Evolutionary conservation across 2,797 vertebrate genomes (phyloP).

Genomic region (Chromobotia macracanthus): DNA sequence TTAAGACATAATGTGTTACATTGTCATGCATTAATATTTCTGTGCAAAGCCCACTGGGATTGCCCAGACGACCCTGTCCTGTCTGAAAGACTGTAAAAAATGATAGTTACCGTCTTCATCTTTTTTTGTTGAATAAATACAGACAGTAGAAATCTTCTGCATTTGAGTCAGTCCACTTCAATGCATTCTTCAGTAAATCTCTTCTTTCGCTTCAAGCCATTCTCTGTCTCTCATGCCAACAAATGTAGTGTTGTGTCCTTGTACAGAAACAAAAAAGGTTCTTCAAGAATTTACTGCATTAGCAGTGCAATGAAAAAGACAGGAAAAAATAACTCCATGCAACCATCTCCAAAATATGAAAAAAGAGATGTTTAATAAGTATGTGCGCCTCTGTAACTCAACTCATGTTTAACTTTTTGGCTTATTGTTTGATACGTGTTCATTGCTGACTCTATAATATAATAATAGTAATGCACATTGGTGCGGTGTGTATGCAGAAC

Average conservation of each 20-base stretch:
- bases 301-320: constrained; percentile 32
- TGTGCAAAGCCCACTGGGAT: constrained; percentile 24
- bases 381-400: constrained; percentile 30
- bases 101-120: constrained; percentile 92
- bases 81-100: constrained; percentile 46
- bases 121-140: constrained; percentile 81
- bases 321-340: constrained; percentile 69
- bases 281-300: constrained; percentile 16
- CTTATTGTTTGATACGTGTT: constrained; percentile 62
- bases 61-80: constrained; percentile 8
- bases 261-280: constrained; percentile 60
- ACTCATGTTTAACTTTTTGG: constrained; percentile 44
- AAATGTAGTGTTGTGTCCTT: constrained; percentile 67
- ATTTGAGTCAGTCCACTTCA: constrained; percentile 62
- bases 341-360: constrained; percentile 61
- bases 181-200: constrained; percentile 71
- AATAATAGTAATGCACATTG: constrained; percentile 53
- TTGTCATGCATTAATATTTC: constrained; percentile 26
- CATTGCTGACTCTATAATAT: constrained; percentile 41
- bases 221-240: constrained; percentile 76
- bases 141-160: constrained; percentile 70
- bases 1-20: constrained; percentile 17
- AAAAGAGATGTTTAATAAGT: constrained; percentile 45
- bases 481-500: constrained; percentile 67
- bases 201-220: constrained; percentile 80